Percentiles rank a stretch among this genome's conserved stretches.
These are phyloP conservation scores for Oligia fasciuncula DNA, from an alignment of 2,888 invertebrate genomes.

Conservation along the genomic window DNA sequence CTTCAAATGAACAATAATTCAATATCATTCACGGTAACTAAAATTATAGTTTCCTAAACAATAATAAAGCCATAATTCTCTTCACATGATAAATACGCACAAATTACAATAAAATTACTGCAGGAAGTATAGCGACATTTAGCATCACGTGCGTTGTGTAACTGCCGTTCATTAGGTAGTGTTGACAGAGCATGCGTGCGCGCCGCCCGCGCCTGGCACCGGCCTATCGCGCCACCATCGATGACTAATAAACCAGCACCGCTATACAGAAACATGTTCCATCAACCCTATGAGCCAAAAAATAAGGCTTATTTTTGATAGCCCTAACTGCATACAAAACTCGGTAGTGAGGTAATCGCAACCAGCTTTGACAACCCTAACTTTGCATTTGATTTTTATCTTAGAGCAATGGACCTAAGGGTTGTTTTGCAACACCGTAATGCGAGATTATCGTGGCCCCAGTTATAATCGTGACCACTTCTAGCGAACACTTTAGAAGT, in stretches of 20 bases:
- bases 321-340: constrained; percentile 59
- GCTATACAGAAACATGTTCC: constrained; percentile 57
- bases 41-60: constrained; percentile 61
- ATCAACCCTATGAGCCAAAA: constrained; percentile 48
- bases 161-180: constrained; percentile 89
- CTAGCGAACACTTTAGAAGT: constrained; percentile 88
- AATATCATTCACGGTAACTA: constrained; percentile 29
- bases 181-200: constrained; percentile 89
- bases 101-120: constrained; percentile 88
- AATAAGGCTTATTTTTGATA: constrained; percentile 53
- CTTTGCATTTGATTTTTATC: constrained; percentile 70
- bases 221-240: constrained; percentile 89
- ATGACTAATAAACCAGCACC: constrained; percentile 88
- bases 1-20: constrained; percentile 11
- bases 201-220: constrained; percentile 88
- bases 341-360: constrained; percentile 77
- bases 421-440: constrained; percentile 66
- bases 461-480: constrained; percentile 88
- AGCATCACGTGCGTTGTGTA: constrained; percentile 89
- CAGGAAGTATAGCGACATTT: constrained; percentile 87
- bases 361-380: constrained; percentile 73
- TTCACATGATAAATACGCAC: constrained; percentile 89
- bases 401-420: constrained; percentile 70
- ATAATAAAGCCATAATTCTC: constrained; percentile 83
- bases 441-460: constrained; percentile 61